These are phyloP conservation scores for Myotis myotis DNA, from an alignment of 2,797 vertebrate species.

Conservation along the genomic window DNA sequence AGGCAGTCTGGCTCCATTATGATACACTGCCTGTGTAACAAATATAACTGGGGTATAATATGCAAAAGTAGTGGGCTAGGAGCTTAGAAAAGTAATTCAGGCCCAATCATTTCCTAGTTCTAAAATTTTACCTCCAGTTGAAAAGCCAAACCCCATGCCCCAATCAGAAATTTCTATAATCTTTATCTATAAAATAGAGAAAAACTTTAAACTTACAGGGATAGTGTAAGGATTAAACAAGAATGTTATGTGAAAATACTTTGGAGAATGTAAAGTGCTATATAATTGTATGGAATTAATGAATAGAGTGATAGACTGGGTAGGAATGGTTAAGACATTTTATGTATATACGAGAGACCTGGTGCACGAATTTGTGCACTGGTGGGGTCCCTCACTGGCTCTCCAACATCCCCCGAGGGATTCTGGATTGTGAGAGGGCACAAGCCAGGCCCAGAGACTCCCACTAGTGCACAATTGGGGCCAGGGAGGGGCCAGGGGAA, in stretches of 20 bases:
- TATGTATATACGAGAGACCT: neutral
- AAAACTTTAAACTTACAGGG: neutral
- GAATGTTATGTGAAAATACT: conserved; percentile 15
- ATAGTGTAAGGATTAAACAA: conserved; percentile 46
- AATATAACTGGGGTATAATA: neutral
- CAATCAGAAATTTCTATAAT: neutral
- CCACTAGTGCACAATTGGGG: no score
- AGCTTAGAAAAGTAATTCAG: conserved; percentile 32
- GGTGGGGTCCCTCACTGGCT: no score
- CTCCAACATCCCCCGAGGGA: no score
- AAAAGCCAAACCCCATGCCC: no score
- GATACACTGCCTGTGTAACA: neutral
- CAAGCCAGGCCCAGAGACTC: no score
- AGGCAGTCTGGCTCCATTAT: conserved; percentile 5
- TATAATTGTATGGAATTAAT: conserved; percentile 35
- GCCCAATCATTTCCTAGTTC: neutral
- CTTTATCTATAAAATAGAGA: conserved; percentile 30
- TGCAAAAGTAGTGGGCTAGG: neutral
- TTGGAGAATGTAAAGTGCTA: conserved; percentile 32
- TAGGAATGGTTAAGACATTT: neutral
- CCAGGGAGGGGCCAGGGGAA: no score
- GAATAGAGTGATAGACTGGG: neutral
- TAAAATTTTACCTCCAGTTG: neutral
- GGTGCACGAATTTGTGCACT: no score
- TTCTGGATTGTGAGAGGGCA: no score